Conservation (phyloP, 1,140 invertebrate species). For the Listronotus oregonensis region DNA sequence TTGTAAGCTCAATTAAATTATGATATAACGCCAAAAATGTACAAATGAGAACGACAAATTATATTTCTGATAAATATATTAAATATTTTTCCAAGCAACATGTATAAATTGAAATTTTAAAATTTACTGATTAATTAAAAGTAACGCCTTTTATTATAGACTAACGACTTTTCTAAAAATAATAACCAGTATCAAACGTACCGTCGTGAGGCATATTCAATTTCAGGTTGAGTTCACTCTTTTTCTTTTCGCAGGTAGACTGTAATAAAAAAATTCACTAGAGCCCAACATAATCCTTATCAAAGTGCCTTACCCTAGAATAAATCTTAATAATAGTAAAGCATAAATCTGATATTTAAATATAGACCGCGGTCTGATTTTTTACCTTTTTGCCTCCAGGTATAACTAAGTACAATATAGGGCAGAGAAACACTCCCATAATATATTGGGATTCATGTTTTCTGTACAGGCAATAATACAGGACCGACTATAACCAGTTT, state of each 20-base stretch:
- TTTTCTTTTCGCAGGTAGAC: constrained; percentile 10
- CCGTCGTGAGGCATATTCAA: constrained; percentile 1
- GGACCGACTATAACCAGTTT: too few species aligned
- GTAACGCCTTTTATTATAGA: not conserved
- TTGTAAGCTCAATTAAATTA: too few species aligned
- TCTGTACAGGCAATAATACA: too few species aligned
- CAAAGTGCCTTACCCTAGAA: constrained; percentile 4
- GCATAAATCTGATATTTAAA: constrained; percentile 32
- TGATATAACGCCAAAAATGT: too few species aligned
- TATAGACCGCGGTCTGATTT: constrained; percentile 31
- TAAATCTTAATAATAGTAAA: constrained; percentile 15
- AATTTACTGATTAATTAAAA: not conserved
- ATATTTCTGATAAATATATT: too few species aligned
- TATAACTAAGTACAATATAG: constrained; percentile 1
- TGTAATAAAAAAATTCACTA: not conserved
- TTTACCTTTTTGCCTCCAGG: constrained; percentile 30
- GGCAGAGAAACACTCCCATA: not conserved
- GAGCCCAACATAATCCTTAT: constrained; percentile 13
- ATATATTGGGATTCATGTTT: too few species aligned
- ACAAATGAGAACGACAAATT: too few species aligned
- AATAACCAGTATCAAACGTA: not conserved
- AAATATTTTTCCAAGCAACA: too few species aligned
- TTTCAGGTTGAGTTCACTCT: constrained; percentile 16
- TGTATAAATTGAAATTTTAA: too few species aligned
- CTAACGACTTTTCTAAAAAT: constrained; percentile 6